Conservation (phyloP, 2,113 vertebrate species). For the Oncorhynchus clarkii region DNA sequence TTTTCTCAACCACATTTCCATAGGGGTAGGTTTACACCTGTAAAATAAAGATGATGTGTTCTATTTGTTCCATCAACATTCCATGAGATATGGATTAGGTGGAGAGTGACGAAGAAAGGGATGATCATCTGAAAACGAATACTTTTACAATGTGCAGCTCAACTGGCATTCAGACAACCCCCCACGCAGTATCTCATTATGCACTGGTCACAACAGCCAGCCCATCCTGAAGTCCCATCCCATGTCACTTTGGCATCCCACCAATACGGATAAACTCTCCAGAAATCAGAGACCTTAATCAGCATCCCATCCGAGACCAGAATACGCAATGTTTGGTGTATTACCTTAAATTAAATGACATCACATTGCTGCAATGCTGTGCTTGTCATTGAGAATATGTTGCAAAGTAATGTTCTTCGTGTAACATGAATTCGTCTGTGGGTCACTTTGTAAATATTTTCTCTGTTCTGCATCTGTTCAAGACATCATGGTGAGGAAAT, state of each 20-base stretch:
- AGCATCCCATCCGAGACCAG: too few relatives aligned
- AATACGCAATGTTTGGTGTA: conserved; percentile 10
- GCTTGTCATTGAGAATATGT: conserved; percentile 45
- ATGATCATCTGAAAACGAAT: not conserved
- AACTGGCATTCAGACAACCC: conserved; percentile 25
- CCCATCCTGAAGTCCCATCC: conserved; percentile 38
- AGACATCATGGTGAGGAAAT: conserved; percentile 62
- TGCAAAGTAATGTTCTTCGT: conserved; percentile 34
- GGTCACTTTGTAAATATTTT: conserved; percentile 38
- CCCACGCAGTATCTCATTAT: conserved; percentile 45
- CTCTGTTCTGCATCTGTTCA: conserved; percentile 21
- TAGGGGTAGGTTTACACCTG: too few relatives aligned
- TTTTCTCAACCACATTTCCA: too few relatives aligned
- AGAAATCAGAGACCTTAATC: conserved; percentile 12
- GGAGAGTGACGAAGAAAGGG: not conserved
- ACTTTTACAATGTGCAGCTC: conserved; percentile 37
- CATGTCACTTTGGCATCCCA: conserved; percentile 14
- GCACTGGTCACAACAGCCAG: conserved; percentile 49
- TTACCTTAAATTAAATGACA: conserved; percentile 51
- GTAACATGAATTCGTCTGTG: conserved; percentile 25
- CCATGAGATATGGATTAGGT: not conserved
- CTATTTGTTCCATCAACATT: not conserved
- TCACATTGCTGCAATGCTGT: conserved; percentile 65
- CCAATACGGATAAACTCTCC: conserved; percentile 28
- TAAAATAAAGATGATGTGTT: not conserved